Evolutionary conservation across 2,113 vertebrate species (phyloP), one percentile per base, ranked within the genome.

Genomic region (Raja brachyura): DNA sequence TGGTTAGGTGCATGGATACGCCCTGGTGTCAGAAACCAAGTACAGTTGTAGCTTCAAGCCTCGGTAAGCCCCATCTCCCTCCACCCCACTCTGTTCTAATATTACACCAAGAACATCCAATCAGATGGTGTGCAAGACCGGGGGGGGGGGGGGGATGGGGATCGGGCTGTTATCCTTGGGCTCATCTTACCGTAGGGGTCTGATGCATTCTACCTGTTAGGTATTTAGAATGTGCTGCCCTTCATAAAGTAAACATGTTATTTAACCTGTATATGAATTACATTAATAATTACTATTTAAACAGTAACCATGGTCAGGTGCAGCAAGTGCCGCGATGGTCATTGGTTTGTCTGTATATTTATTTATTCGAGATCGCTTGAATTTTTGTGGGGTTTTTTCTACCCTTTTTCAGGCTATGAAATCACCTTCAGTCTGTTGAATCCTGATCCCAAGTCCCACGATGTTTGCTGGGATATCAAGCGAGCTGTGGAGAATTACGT

Each of bases 361-460:
- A 7, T n/a, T 75, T 22, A 75, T 7, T 28, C 3, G 25, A 31
- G n/a, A 33, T n/a, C n/a, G 31, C 20, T 33, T 73, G 33, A 93
- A 68, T 54, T 63, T 59, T 4, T 66, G 11, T 0, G 39, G 39
- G 39, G 39, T n/a, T 31, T 48, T 16, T 61, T 76, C 61, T 48
- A 31, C 31, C 74, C 22, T 14, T 25, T n/a, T 6, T 25, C 94
- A 99, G 98, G 98, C 79, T 98, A 99, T 5, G 98, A 99, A 95
- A 98, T 99, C 95, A 99, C 98, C 28, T 99, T 99, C 96, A 99
- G 98, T 94, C 96, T 99, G 94, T 94, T 99, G 94, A 99, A 99
- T 94, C 98, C 98, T 0, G 98, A 99, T 94, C 99, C 99, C 68
- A 98, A 97, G 94, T 98, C 97, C 20, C 99, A 99, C 10, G 93